Conservation (phyloP, 2,113 vertebrate species). For the Prochilodus magdalenae region DNA sequence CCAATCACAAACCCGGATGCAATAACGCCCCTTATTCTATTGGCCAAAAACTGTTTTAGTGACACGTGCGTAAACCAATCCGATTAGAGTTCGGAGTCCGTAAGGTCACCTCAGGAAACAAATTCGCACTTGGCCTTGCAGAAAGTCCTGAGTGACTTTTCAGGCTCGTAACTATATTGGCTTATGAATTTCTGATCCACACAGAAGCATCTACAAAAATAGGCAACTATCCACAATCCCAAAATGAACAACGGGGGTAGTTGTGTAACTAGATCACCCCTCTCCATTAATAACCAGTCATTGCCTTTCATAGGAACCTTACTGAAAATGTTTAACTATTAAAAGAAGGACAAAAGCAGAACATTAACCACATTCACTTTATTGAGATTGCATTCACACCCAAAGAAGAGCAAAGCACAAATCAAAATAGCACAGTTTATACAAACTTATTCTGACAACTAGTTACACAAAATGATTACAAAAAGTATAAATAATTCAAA, state of each 20-base stretch:
- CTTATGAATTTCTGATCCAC: too few relatives aligned
- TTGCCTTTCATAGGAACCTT: not conserved
- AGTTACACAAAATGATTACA: too few relatives aligned
- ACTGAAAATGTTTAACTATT: not conserved
- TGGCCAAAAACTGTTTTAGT: slow-evolving; percentile 22
- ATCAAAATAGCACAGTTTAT: not conserved
- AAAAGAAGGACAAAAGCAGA: not conserved
- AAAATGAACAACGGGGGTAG: too few relatives aligned
- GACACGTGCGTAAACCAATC: not conserved
- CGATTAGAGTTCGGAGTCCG: not conserved
- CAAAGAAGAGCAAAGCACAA: not conserved
- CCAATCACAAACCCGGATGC: slow-evolving; percentile 31
- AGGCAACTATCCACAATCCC: too few relatives aligned
- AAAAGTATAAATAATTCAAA: not conserved
- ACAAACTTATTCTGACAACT: not conserved
- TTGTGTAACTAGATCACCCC: too few relatives aligned
- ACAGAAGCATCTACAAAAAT: too few relatives aligned
- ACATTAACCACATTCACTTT: not conserved
- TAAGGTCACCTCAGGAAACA: not conserved
- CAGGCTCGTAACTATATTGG: not conserved
- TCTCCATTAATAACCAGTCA: too few relatives aligned
- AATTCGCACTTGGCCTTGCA: not conserved
- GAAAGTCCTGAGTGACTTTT: too few relatives aligned
- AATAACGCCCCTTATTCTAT: slow-evolving; percentile 7
- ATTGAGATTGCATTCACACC: not conserved